Conservation (phyloP, 1,140 invertebrate genomes). For the Calliphora vicina region DNA sequence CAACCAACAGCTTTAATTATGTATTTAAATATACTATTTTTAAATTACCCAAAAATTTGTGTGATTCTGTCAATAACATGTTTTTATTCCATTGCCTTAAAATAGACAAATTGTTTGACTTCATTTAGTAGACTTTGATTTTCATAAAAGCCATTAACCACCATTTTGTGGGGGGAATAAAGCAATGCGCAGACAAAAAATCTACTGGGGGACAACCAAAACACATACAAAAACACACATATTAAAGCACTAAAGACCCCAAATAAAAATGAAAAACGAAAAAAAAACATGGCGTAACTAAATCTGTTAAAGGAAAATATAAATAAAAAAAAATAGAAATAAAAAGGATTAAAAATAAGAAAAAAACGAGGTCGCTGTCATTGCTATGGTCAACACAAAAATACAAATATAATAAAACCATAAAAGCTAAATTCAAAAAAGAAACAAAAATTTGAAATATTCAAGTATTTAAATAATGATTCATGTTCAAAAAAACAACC, state of each 20-base stretch:
- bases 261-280: not conserved
- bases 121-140: conserved; percentile 20
- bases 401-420: not conserved
- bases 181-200: conserved; percentile 17
- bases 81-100: no score
- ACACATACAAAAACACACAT: not conserved
- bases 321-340: no score
- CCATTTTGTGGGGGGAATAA: not conserved
- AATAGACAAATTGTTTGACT: not conserved
- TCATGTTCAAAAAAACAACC: not conserved
- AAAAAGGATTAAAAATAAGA: not conserved
- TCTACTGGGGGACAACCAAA: not conserved
- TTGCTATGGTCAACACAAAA: conserved; percentile 14
- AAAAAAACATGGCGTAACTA: conserved; percentile 4
- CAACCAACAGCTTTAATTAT: no score
- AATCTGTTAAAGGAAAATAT: not conserved
- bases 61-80: no score
- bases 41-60: no score
- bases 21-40: no score
- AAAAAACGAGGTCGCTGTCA: conserved; percentile 26
- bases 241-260: not conserved
- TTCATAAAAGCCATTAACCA: conserved; percentile 11
- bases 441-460: not conserved
- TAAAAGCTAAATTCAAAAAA: not conserved
- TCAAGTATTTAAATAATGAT: conserved; percentile 1